Evolutionary conservation across 2,113 vertebrate species (phyloP).

Genomic region (Myotis lucifugus): DNA sequence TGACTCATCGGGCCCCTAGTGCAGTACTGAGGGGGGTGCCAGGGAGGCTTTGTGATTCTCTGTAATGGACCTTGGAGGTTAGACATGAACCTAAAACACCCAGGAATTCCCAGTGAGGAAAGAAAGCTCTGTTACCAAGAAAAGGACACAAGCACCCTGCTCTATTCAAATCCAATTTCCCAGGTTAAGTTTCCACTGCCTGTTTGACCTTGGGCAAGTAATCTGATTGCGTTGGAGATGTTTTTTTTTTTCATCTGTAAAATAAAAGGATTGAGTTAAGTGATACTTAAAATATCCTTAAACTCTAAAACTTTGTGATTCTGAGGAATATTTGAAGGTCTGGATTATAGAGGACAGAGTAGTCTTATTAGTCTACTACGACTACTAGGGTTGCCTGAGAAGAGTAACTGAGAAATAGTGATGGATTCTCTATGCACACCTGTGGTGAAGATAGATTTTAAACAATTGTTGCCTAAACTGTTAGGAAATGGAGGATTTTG

Average conservation of each 20-base stretch:
- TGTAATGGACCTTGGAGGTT: neutral
- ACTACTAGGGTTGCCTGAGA: neutral
- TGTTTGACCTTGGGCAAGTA: neutral
- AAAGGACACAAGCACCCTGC: neutral
- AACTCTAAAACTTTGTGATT: slow-evolving; percentile 22
- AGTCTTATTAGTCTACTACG: neutral
- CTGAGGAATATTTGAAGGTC: slow-evolving; percentile 20
- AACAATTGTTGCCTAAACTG: neutral
- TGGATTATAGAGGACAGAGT: neutral
- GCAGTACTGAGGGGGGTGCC: neutral
- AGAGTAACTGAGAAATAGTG: neutral
- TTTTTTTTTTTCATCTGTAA: neutral
- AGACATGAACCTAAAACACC: neutral
- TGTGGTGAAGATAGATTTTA: slow-evolving; percentile 14
- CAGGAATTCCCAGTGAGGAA: neutral
- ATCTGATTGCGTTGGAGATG: neutral
- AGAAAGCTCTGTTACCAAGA: neutral
- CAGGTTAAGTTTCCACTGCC: neutral
- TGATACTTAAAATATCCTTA: neutral
- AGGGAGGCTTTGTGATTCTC: neutral
- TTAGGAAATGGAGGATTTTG: neutral
- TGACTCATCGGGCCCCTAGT: slow-evolving; percentile 45
- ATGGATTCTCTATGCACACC: neutral
- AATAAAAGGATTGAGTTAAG: neutral
- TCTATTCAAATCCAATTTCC: neutral